Evolutionary conservation across 2,888 invertebrate genomes (phyloP).

Genomic region (Corbicula japonica): DNA sequence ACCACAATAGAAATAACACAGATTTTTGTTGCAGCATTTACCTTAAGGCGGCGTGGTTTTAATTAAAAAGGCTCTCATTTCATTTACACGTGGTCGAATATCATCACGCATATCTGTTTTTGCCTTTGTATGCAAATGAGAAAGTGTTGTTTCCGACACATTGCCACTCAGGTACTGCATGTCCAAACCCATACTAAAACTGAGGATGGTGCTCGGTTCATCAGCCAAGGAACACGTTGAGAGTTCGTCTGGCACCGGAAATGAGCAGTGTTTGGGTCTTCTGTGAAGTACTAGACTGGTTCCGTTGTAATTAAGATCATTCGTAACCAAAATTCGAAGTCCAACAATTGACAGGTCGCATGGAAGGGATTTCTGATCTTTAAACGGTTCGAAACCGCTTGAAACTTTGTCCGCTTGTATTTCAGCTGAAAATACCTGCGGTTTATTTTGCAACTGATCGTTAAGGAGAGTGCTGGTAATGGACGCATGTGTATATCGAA

Average conservation of each 20-base stretch:
- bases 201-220: conserved; percentile 28
- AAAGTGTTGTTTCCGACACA: conserved; percentile 72
- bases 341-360: conserved; percentile 77
- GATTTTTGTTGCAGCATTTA: neutral
- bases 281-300: conserved; percentile 79
- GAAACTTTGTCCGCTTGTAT: conserved; percentile 54
- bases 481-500: conserved; percentile 63
- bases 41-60: neutral
- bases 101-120: conserved; percentile 9
- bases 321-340: conserved; percentile 76
- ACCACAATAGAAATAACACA: no score
- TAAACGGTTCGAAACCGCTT: conserved; percentile 21
- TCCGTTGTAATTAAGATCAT: conserved; percentile 75
- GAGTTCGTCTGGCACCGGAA: conserved; percentile 60
- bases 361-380: conserved; percentile 62
- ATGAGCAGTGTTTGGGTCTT: conserved; percentile 74
- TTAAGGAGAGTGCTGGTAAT: conserved; percentile 59
- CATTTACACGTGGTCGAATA: conserved; percentile 28
- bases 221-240: conserved; percentile 59
- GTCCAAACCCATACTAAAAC: conserved; percentile 20
- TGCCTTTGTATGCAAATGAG: conserved; percentile 63
- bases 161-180: neutral
- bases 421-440: conserved; percentile 31
- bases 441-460: conserved; percentile 72
- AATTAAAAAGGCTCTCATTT: conserved; percentile 32